Conservation (phyloP, 2,797 vertebrate genomes). For the Trachurus trachurus region DNA sequence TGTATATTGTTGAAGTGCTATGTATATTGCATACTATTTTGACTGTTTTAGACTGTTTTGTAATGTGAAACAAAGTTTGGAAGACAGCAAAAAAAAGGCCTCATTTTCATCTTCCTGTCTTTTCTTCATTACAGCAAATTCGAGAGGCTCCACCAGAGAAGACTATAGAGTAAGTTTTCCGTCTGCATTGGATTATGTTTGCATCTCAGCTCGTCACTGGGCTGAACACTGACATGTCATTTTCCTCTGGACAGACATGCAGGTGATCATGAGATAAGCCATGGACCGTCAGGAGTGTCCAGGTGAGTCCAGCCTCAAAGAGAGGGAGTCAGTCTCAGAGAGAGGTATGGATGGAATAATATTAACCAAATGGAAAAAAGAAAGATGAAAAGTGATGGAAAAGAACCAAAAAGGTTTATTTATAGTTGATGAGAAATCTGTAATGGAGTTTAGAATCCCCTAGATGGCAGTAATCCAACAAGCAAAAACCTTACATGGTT, state of each 20-base stretch:
- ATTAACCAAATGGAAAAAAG: not conserved
- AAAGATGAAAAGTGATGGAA: not conserved
- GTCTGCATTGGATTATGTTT: not conserved
- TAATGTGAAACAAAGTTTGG: too few species aligned
- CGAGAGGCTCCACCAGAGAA: slow-evolving; percentile 81
- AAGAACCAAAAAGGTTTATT: not conserved
- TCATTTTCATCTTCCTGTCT: not conserved
- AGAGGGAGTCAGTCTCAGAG: not conserved
- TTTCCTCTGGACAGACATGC: slow-evolving; percentile 68
- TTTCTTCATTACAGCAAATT: slow-evolving; percentile 62
- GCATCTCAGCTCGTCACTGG: not conserved
- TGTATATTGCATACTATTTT: too few species aligned
- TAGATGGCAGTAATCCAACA: slow-evolving; percentile 60
- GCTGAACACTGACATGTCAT: not conserved
- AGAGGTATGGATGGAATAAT: not conserved
- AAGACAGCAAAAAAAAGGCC: too few species aligned
- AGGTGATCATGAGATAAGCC: slow-evolving; percentile 84
- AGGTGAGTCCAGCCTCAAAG: slow-evolving; percentile 70
- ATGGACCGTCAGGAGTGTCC: slow-evolving; percentile 84
- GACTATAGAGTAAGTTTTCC: slow-evolving; percentile 83
- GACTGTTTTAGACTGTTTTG: too few species aligned
- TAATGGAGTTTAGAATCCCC: slow-evolving; percentile 38
- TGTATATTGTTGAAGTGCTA: too few species aligned
- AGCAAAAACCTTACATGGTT: not conserved
- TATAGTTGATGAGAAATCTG: not conserved